A percentile compares a stretch with the other conserved stretches of the same genome.
These are phyloP conservation scores for Stigmatopora argus DNA, from an alignment of 2,113 vertebrate genomes.

Conservation along the genomic window DNA sequence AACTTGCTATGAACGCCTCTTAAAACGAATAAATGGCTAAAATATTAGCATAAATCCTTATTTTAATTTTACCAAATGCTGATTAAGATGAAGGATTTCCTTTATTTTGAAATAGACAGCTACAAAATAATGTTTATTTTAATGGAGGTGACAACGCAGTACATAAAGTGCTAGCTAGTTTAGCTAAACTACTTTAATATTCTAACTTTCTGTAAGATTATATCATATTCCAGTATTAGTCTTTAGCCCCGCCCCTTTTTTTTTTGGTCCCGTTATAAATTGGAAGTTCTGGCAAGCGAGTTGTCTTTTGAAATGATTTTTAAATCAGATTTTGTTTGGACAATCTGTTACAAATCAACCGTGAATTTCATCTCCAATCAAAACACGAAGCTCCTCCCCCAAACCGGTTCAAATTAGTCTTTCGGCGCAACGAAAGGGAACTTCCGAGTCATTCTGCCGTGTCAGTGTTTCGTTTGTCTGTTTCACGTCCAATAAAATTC, in stretches of 20 bases:
- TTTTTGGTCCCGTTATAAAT: not conserved
- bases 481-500: conserved; percentile 72
- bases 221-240: too few relatives aligned
- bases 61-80: too few relatives aligned
- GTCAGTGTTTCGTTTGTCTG: conserved; percentile 77
- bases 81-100: too few relatives aligned
- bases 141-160: conserved; percentile 38
- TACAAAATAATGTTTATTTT: conserved; percentile 5
- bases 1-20: too few relatives aligned
- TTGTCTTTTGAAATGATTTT: conserved; percentile 19
- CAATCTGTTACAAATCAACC: too few relatives aligned
- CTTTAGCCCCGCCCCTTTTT: too few relatives aligned
- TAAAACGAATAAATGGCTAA: too few relatives aligned
- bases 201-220: too few relatives aligned
- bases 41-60: too few relatives aligned
- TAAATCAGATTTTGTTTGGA: conserved; percentile 8
- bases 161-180: too few relatives aligned
- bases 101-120: not conserved
- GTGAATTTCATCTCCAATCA: conserved; percentile 38
- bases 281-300: too few relatives aligned
- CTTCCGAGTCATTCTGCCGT: conserved; percentile 68
- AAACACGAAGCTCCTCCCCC: conserved; percentile 40
- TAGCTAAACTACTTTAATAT: too few relatives aligned
- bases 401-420: conserved; percentile 57
- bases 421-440: conserved; percentile 66